phyloP scores from a whole-genome alignment of 1,140 invertebrate species.

The Drosophila neocordata region DNA sequence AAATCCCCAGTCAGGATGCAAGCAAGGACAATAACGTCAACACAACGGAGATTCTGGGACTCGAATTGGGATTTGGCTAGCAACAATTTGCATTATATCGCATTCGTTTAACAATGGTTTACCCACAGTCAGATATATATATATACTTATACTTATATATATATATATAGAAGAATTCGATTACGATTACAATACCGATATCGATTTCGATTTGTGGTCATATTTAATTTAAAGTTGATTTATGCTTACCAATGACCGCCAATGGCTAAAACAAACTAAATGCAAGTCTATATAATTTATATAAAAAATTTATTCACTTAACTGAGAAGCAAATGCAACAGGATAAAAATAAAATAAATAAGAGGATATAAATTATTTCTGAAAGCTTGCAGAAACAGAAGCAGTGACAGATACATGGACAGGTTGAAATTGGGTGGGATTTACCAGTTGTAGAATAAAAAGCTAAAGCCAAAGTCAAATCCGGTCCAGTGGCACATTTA shows the following conservation, averaged over 20 bases:
- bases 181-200: constrained; percentile 13
- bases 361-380: neutral
- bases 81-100: constrained; percentile 5
- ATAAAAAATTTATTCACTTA: constrained; percentile 34
- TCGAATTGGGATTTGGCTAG: constrained; percentile 3
- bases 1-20: constrained; percentile 21
- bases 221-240: constrained; percentile 79
- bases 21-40: constrained; percentile 14
- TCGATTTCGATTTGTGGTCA: constrained; percentile 39
- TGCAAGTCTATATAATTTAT: constrained; percentile 69
- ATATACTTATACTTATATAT: too few species aligned
- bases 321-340: constrained; percentile 59
- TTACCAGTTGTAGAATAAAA: neutral
- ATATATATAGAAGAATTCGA: neutral
- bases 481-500: constrained; percentile 5
- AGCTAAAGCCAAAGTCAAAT: neutral
- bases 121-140: too few species aligned
- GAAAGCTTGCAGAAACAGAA: constrained; percentile 3
- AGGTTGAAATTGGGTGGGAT: constrained; percentile 2
- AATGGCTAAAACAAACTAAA: constrained; percentile 56
- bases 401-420: constrained; percentile 16
- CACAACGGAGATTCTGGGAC: neutral
- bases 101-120: too few species aligned
- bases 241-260: constrained; percentile 47
- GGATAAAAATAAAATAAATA: constrained; percentile 23